Evolutionary conservation across 1,140 invertebrate genomes (phyloP).

Genomic region (Danaus plexippus): DNA sequence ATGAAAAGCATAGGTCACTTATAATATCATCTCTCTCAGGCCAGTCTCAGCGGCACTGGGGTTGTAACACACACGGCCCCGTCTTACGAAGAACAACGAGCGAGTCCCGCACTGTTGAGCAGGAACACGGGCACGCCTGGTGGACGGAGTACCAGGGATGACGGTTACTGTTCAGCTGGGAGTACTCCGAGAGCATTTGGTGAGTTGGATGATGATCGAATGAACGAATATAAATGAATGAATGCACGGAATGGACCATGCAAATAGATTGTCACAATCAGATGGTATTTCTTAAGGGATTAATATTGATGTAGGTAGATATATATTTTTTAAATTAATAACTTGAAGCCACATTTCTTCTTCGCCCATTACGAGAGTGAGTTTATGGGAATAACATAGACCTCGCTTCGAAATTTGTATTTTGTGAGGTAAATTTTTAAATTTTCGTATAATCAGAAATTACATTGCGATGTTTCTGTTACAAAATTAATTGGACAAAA

Average conservation of each 20-base stretch:
- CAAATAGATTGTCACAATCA: too few species aligned
- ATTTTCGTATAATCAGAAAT: too few species aligned
- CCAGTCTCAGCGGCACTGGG: constrained; percentile 35
- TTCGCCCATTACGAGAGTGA: too few species aligned
- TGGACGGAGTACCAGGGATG: constrained; percentile 48
- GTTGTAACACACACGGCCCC: constrained; percentile 57
- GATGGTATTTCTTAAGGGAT: too few species aligned
- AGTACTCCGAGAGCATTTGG: constrained; percentile 55
- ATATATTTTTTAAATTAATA: neutral
- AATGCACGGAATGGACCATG: too few species aligned
- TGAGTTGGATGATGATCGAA: constrained; percentile 16
- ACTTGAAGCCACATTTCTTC: too few species aligned
- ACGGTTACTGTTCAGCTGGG: constrained; percentile 59
- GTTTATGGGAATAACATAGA: too few species aligned
- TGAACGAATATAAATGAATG: neutral
- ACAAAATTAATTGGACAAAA: too few species aligned
- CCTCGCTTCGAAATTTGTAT: too few species aligned
- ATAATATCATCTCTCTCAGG: constrained; percentile 27
- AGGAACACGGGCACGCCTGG: constrained; percentile 49
- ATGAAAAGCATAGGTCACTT: neutral
- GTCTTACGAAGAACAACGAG: constrained; percentile 60
- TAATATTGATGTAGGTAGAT: too few species aligned
- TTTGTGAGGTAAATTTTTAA: too few species aligned
- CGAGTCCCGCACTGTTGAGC: constrained; percentile 49
- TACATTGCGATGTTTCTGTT: too few species aligned